Conservation (phyloP, 2,888 invertebrate species). For the Bibio marci region DNA sequence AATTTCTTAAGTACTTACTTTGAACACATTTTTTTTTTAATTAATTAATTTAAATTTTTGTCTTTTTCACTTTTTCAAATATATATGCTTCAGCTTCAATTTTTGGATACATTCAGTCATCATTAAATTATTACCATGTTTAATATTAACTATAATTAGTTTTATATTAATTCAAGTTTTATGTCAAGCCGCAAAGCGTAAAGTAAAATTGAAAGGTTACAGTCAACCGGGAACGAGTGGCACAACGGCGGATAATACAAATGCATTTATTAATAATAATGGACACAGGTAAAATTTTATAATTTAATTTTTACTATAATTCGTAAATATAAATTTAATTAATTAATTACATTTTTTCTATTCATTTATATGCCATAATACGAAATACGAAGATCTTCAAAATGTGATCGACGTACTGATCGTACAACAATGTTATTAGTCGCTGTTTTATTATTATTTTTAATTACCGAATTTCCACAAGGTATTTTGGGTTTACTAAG, state of each 20-base stretch:
- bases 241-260: constrained; percentile 7
- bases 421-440: constrained; percentile 80
- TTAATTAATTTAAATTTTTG: too few relatives aligned
- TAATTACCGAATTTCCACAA: constrained; percentile 80
- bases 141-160: constrained; percentile 50
- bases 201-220: constrained; percentile 49
- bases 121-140: constrained; percentile 58
- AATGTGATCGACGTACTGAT: constrained; percentile 59
- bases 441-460: constrained; percentile 69
- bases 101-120: constrained; percentile 63
- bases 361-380: too few relatives aligned
- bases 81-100: constrained; percentile 31
- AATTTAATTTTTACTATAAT: neutral
- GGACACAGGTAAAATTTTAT: constrained; percentile 8
- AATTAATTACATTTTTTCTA: too few relatives aligned
- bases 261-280: constrained; percentile 16
- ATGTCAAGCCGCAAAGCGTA: constrained; percentile 56
- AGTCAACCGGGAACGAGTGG: constrained; percentile 32
- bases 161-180: constrained; percentile 45
- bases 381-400: constrained; percentile 23
- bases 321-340: constrained; percentile 8
- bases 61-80: neutral
- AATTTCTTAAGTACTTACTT: too few relatives aligned
- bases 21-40: too few relatives aligned
- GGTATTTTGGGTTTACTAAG: constrained; percentile 55